A percentile compares a stretch with the other conserved stretches of the same genome.
Conservation (phyloP, 2,888 invertebrate genomes). For the Ferdinandea cuprea region DNA sequence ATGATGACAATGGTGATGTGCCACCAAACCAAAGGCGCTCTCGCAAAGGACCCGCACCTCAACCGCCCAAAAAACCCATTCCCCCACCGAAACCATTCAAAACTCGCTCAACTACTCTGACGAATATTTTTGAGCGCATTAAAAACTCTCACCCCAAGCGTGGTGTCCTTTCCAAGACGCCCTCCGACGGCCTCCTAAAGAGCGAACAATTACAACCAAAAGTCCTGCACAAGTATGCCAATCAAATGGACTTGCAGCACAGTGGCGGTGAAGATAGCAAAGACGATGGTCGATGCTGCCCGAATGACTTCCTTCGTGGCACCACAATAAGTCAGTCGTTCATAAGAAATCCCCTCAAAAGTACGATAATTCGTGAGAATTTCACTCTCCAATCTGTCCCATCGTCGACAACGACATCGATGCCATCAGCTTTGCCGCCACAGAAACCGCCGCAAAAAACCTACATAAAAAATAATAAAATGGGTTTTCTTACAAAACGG, state of each 20-base stretch:
- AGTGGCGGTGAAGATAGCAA: conserved; percentile 65
- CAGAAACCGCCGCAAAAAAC: conserved; percentile 32
- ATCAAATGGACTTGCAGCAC: conserved; percentile 76
- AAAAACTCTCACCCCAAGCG: conserved; percentile 66
- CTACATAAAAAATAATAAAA: conserved; percentile 48
- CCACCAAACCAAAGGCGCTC: conserved; percentile 59
- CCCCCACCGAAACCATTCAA: conserved; percentile 68
- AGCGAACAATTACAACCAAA: conserved; percentile 51
- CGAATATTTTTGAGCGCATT: conserved; percentile 80
- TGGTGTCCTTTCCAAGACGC: conserved; percentile 75
- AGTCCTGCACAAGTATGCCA: conserved; percentile 76
- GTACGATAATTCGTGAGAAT: conserved; percentile 77
- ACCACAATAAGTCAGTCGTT: conserved; percentile 82
- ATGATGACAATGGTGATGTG: conserved; percentile 75
- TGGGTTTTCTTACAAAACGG: conserved; percentile 78
- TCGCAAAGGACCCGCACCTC: conserved; percentile 75
- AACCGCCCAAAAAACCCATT: conserved; percentile 70
- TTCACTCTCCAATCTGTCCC: conserved; percentile 73
- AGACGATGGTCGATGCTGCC: conserved; percentile 75
- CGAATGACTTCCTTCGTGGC: conserved; percentile 81
- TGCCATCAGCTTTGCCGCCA: conserved; percentile 31
- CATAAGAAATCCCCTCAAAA: conserved; percentile 79
- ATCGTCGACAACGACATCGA: conserved; percentile 74
- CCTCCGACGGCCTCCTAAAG: conserved; percentile 77
- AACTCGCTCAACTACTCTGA: conserved; percentile 78